Base-by-base conservation (phyloP, 2,797 vertebrate species). In the Sebastes variabilis region DNA sequence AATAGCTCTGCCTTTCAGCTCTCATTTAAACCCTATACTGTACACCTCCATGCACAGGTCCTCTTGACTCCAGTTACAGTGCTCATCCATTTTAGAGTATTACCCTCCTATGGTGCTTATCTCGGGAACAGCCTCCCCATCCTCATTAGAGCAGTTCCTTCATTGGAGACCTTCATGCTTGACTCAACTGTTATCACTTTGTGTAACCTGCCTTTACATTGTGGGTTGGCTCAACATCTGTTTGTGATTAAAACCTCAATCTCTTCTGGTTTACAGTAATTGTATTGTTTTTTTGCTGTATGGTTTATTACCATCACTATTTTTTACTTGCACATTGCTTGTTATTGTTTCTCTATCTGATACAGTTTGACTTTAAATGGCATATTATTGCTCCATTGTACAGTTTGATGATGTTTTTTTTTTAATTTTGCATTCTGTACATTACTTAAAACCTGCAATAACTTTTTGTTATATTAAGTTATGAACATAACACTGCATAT, bases 21-120 rank as follows among this genome's bases (percentile, higher is more conserved):
- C 42, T 62, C 74, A 82, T 67, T 69, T 72, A 68, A 71, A 62
- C 32, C n/a, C 20, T 62, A 6, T 25, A 42, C 56, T 49, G 59
- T 27, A 58, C 59, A 70, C 29, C 42, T 62, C 13, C 16, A 30
- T 68, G 32, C 46, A 64, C 34, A 32, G 58, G 16, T 42, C 68
- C 24, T 61, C 46, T 6, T 67, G 42, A 61, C 29, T 66, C 18
- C 38, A 66, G 9, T 46, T 32, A 30, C 16, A 60, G 59, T n/a
- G 16, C 42, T 38, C 38, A 56, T 72, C 55, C 5, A 52, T 79
- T 59, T 36, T 13, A 54, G 16, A 61, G 6, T 18, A 9, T 60
- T 60, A n/a, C 24, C 29, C 38, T 79, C 55, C 24, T 8, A 27
- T 9, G 18, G 20, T 67, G 18, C n/a, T 61, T 54, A 54, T 79